Evolutionary conservation across 2,888 invertebrate species (phyloP), one percentile per base, ranked within the genome.

Genomic region (Amorpha juglandis): DNA sequence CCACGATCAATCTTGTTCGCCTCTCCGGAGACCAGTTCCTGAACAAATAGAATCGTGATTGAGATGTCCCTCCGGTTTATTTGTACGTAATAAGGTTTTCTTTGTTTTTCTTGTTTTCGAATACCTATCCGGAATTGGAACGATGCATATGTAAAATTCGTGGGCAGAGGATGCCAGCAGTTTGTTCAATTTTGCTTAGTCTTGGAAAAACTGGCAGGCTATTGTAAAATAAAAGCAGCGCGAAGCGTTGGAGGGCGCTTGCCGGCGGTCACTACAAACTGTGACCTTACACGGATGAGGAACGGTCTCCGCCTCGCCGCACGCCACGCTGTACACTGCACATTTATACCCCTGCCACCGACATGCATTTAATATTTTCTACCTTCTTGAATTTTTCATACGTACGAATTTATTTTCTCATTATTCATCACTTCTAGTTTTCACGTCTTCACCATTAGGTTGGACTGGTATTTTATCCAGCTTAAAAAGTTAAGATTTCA

Each of bases 1-100:
- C 91, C 87, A 83, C 93, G 88, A 93, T 93, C 92, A 91, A 87
- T 92, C 92, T 93, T 91, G 91, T 92, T 91, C 90, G 90, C 73
- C 89, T 90, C 92, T 89, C 91, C 78, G 75, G 90, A 91, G 92
- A 90, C 91, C 86, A 78, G 84, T 82, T 84, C 81, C 85, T 81
- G 87, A 87, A 89, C 88, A 90, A 91, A 92, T 90, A 90, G 87
- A 83, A 80, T 84, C 80, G 88, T 90, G 91, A 92, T 92, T 88
- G 91, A 89, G 89, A 86, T 80, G 79, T 82, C 82, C 86, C 82
- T 76, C 75, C 72, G 83, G 81, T 85, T 86, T 86, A 86, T 89
- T 89, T 84, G 83, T 84, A 79, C 79, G 80, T 83, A 83, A 82
- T 78, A 78, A 80, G 81, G 76, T 81, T 82, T 79, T 81, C 77